Evolutionary conservation across 2,797 vertebrate species (phyloP).

Genomic region (Cyclura pinguis): DNA sequence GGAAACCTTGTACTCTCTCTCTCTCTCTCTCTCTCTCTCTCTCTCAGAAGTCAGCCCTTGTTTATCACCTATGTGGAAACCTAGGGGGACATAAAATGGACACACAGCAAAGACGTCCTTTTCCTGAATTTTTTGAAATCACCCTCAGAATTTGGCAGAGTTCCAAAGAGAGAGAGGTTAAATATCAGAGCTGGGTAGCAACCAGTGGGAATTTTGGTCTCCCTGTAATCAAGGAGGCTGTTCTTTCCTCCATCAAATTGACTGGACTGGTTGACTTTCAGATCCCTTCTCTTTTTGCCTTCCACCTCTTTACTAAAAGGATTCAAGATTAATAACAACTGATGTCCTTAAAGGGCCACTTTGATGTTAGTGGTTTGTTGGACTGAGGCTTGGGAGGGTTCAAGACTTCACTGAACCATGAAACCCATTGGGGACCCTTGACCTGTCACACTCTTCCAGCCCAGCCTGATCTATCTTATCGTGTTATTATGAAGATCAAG

Average conservation of each 20-base stretch:
- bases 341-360: not conserved
- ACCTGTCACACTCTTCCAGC: not conserved
- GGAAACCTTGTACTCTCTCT: too few species aligned
- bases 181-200: not conserved
- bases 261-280: not conserved
- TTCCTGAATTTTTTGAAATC: not conserved
- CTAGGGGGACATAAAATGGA: not conserved
- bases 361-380: too few species aligned
- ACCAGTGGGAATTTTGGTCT: too few species aligned
- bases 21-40: too few species aligned
- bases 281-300: not conserved
- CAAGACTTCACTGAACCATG: not conserved
- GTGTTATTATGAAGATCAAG: too few species aligned
- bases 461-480: not conserved
- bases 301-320: not conserved
- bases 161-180: not conserved
- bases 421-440: not conserved
- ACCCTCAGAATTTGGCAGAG: not conserved
- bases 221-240: not conserved
- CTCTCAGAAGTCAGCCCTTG: not conserved
- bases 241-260: not conserved
- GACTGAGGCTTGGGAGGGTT: too few species aligned
- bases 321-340: not conserved
- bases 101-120: not conserved
- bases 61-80: not conserved